These are phyloP conservation scores for Ferrisia virgata DNA, from an alignment of 2,888 invertebrate genomes.

Conservation along the genomic window DNA sequence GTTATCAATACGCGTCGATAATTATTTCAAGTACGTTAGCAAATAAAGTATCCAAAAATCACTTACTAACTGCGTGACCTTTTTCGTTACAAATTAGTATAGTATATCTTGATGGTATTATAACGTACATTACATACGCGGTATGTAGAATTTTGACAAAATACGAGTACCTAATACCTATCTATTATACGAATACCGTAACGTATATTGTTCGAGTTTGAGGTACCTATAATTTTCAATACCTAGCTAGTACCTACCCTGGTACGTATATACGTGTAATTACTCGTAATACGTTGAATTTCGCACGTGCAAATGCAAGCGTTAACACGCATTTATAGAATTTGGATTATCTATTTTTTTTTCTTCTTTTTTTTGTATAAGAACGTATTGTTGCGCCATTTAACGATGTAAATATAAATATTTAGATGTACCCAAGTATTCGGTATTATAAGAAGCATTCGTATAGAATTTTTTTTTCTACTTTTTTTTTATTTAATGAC, in stretches of 20 bases:
- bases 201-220: no score
- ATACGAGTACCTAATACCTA: neutral
- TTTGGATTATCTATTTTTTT: neutral
- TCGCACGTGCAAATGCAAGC: neutral
- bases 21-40: constrained; percentile 9
- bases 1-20: constrained; percentile 26
- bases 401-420: no score
- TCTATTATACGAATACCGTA: no score
- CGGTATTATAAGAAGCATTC: neutral
- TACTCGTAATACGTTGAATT: neutral
- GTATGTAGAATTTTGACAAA: neutral
- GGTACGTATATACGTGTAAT: no score
- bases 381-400: neutral
- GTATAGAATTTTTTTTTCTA: neutral
- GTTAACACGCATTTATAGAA: neutral
- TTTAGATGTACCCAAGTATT: neutral
- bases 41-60: neutral
- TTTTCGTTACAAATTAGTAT: neutral
- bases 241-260: no score
- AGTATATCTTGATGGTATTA: neutral
- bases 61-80: constrained; percentile 29
- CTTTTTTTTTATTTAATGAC: no score
- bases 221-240: no score
- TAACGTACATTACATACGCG: no score
- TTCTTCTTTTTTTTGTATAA: neutral